Percentiles rank a stretch among this genome's conserved stretches.
phyloP scores from a whole-genome alignment of 1,140 invertebrate species.

The Hestina assimilis region DNA sequence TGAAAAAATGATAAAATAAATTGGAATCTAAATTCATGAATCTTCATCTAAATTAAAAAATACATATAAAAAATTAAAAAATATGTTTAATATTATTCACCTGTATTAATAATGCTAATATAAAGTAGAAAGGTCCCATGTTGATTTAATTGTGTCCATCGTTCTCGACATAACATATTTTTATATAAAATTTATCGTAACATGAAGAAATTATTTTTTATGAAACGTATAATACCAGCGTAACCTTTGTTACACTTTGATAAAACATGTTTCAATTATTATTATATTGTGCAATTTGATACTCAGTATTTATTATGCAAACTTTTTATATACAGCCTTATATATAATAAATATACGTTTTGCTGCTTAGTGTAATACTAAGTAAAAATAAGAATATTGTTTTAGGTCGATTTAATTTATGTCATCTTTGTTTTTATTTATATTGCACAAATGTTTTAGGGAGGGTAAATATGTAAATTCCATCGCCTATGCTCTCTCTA shows the following conservation, averaged over 20 bases:
- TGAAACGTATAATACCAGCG: conserved; percentile 5
- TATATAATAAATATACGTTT: not conserved
- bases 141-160: conserved; percentile 35
- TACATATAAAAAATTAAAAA: too few species aligned
- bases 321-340: not conserved
- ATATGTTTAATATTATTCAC: conserved; percentile 36
- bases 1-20: not conserved
- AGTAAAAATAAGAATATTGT: too few species aligned
- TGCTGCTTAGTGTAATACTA: not conserved
- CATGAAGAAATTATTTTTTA: conserved; percentile 26
- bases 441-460: too few species aligned
- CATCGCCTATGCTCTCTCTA: too few species aligned
- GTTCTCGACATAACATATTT: conserved; percentile 21
- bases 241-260: conserved; percentile 30
- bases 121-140: conserved; percentile 52
- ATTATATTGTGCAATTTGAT: conserved; percentile 7
- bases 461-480: too few species aligned
- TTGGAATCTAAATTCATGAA: not conserved
- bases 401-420: too few species aligned
- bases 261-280: conserved; percentile 30
- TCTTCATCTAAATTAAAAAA: too few species aligned
- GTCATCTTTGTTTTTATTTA: too few species aligned
- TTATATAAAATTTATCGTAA: conserved; percentile 53
- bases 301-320: not conserved
- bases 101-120: conserved; percentile 53